Conservation (phyloP, 2,888 invertebrate species). For the Ecliptopera silaceata region DNA sequence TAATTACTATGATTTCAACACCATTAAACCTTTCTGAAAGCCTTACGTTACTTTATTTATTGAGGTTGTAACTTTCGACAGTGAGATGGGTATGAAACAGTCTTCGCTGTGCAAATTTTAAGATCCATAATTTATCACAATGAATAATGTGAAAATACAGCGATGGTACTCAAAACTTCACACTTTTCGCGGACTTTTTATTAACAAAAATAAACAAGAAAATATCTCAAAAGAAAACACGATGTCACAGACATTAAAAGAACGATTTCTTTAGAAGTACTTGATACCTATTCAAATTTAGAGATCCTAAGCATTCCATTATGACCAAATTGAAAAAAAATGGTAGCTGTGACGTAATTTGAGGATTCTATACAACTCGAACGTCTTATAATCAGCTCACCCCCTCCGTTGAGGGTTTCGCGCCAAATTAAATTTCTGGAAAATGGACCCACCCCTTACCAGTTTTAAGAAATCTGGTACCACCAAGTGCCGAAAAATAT, state of each 20-base stretch:
- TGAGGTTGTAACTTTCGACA: conserved; percentile 8
- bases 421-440: conserved; percentile 35
- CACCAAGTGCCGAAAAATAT: conserved; percentile 36
- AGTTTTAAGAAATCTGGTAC: conserved; percentile 30
- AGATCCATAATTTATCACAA: conserved; percentile 6
- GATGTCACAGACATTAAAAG: conserved; percentile 6
- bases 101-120: background rate
- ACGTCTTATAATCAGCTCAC: conserved; percentile 33
- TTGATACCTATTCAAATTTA: conserved; percentile 19
- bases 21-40: background rate
- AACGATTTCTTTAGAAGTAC: conserved; percentile 9
- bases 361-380: conserved; percentile 26
- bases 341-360: conserved; percentile 23
- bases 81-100: conserved; percentile 14
- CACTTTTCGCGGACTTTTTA: background rate
- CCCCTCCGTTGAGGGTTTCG: conserved; percentile 23
- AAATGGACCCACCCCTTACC: conserved; percentile 13
- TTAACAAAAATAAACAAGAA: background rate
- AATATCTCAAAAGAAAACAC: conserved; percentile 1
- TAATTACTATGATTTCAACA: background rate
- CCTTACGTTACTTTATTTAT: conserved; percentile 7
- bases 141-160: conserved; percentile 3
- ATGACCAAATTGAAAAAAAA: conserved; percentile 25
- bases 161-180: background rate
- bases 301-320: conserved; percentile 23